Base-by-base conservation (phyloP, 2,797 vertebrate genomes). In the Microctenopoma lineatum region DNA sequence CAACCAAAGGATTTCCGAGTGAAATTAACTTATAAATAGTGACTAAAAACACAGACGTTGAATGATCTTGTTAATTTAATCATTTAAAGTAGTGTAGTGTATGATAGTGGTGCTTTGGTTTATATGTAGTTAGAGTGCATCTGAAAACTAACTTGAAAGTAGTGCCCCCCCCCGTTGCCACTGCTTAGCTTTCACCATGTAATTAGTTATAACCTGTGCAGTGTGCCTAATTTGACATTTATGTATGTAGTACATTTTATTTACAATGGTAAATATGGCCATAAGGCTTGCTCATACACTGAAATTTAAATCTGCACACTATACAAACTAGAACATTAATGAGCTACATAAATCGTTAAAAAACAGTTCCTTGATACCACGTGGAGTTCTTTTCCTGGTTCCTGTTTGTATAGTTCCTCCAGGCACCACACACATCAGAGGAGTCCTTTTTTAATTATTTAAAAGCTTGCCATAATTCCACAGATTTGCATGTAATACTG, bases 241-340 rank as follows among this genome's bases (percentile, higher is more conserved):
- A 88, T 80, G 50, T 75, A 76, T 74, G 79, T 32, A 3, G 27
- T 75, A 47, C n/a, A 56, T 54, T 68, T 75, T 87, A 81, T 90
- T 91, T 87, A 90, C 84, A 86, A 66, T 79, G 26, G 76, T 88
- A 90, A 90, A 89, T 80, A 89, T 84, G 78, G 82, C 91, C 85
- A 86, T 52, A 25, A 73, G 92, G 90, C 86, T 86, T 59, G 57
- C 56, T 79, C 62, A 57, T 81, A 77, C 66, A 85, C 13, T 63
- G 47, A 80, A 84, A 84, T 85, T 77, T 74, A 87, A 89, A 87
- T 84, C 46, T 65, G 44, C 68, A 46, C 77, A 69, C 69, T 81
- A 83, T 80, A 85, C 59, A 75, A 84, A 77, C 39, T 55, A 64
- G 77, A 86, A 89, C 89, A 91, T 90, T 83, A 85, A 92, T 84